These are phyloP conservation scores for Dermolepida albohirtum DNA, from an alignment of 2,888 invertebrate genomes.

Conservation along the genomic window DNA sequence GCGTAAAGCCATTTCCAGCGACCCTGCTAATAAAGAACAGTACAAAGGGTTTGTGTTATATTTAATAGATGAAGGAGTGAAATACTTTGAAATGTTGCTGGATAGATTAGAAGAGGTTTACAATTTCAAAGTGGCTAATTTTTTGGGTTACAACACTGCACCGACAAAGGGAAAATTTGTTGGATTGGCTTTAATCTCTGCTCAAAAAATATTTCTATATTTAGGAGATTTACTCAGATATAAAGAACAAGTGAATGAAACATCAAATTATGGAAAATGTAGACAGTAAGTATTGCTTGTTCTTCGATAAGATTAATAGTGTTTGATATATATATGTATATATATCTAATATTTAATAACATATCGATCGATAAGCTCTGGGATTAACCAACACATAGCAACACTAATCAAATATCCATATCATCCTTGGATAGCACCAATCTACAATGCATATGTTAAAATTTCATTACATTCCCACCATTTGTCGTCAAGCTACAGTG, in stretches of 20 bases:
- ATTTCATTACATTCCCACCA: too few relatives aligned
- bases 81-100: conserved; percentile 82
- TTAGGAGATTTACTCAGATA: conserved; percentile 95
- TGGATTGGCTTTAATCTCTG: conserved; percentile 83
- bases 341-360: too few relatives aligned
- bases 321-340: too few relatives aligned
- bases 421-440: too few relatives aligned
- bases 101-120: conserved; percentile 80
- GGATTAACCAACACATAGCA: too few relatives aligned
- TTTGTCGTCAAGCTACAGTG: too few relatives aligned
- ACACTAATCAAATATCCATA: too few relatives aligned
- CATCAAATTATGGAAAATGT: conserved; percentile 83
- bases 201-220: conserved; percentile 89
- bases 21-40: conserved; percentile 72
- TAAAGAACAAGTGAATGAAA: conserved; percentile 85
- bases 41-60: conserved; percentile 74
- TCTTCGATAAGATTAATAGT: too few relatives aligned
- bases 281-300: conserved; percentile 69
- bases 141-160: conserved; percentile 70
- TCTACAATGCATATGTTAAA: too few relatives aligned
- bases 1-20: conserved; percentile 75
- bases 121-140: conserved; percentile 77
- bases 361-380: too few relatives aligned
- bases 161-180: conserved; percentile 73
- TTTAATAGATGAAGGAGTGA: conserved; percentile 83